Percentiles rank a stretch among this genome's conserved stretches.
These are phyloP conservation scores for Drosophila percnosoma DNA, from an alignment of 2,888 invertebrate genomes.

Conservation along the genomic window DNA sequence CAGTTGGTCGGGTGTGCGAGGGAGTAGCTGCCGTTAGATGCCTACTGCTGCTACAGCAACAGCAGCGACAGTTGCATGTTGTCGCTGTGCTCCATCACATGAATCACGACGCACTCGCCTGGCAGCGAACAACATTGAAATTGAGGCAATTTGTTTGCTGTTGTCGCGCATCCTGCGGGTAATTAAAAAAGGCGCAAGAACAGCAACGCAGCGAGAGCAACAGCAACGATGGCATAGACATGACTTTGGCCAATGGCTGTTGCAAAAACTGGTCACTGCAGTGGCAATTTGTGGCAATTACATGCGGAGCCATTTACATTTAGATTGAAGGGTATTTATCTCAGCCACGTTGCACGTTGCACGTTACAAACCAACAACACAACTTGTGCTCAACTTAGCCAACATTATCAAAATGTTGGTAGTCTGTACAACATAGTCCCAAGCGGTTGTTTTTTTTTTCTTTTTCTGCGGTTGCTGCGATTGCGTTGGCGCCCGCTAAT, in stretches of 20 bases:
- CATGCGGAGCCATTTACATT: slow-evolving; percentile 83
- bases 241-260: slow-evolving; percentile 71
- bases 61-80: slow-evolving; percentile 67
- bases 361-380: slow-evolving; percentile 21
- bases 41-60: slow-evolving; percentile 49
- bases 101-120: slow-evolving; percentile 75
- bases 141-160: slow-evolving; percentile 81
- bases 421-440: slow-evolving; percentile 3
- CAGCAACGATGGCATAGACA: slow-evolving; percentile 59
- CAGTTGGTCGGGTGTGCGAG: slow-evolving; percentile 70
- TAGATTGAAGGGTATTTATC: slow-evolving; percentile 82
- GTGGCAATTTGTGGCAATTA: slow-evolving; percentile 83
- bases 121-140: slow-evolving; percentile 79
- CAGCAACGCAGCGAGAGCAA: slow-evolving; percentile 63
- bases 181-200: slow-evolving; percentile 81
- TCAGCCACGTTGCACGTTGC: slow-evolving; percentile 58
- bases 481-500: slow-evolving; percentile 76
- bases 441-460: not conserved
- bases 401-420: slow-evolving; percentile 59
- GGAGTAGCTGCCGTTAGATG: slow-evolving; percentile 75
- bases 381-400: slow-evolving; percentile 38
- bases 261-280: slow-evolving; percentile 80
- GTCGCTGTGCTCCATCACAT: slow-evolving; percentile 74
- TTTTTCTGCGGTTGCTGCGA: slow-evolving; percentile 4
- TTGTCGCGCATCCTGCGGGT: slow-evolving; percentile 82